Base-by-base conservation (phyloP, 2,113 vertebrate species). In the Hiodon tergisus region DNA sequence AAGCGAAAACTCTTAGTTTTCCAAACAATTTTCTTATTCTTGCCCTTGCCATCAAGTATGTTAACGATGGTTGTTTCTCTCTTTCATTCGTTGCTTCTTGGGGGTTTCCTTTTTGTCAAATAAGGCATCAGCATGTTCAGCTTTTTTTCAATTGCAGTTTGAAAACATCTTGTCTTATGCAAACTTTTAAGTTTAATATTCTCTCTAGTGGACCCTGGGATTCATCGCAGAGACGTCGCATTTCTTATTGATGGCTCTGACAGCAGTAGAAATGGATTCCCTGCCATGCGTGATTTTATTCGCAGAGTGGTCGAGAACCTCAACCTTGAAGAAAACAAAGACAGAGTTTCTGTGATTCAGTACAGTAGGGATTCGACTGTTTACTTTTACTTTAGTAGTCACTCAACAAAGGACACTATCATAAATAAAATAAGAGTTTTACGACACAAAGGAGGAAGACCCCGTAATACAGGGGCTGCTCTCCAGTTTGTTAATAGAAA, bases 161-260 rank as follows among this genome's bases (percentile, higher is more conserved):
- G 63, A 54, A 14, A 51, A 69, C 47, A 8, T 54, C 50, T 53
- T 48, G 3, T 14, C 4, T 4, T 3, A 46, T 46, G 51, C 6
- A 50, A n/a, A n/a, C 47, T 58, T 17, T 46, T 59, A 8, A 58
- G 14, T 71, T 54, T 55, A 46, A n/a, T 70, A 13, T 69, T 63
- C 63, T 69, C 50, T 48, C 50, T 65, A 78, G 76, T 59, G 60
- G 54, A 78, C 72, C 66, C 54, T 16, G 31, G 8, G 13, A 67
- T 4, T 7, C 11, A 48, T 47, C 47, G 53, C 70, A 62, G 69
- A 59, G 82, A 82, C 75, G 14, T 84, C 55, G 82, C 81, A 2
- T 79, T 84, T 60, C 77, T 84, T 48, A n/a, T 82, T 13, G 82
- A 84, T 73, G 81, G 82, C 17, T 80, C 82, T 68, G 78, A 84